Percentiles rank a stretch among this genome's conserved stretches.
These are phyloP conservation scores for Empidonax traillii DNA, from an alignment of 2,113 vertebrate species.

Conservation along the genomic window DNA sequence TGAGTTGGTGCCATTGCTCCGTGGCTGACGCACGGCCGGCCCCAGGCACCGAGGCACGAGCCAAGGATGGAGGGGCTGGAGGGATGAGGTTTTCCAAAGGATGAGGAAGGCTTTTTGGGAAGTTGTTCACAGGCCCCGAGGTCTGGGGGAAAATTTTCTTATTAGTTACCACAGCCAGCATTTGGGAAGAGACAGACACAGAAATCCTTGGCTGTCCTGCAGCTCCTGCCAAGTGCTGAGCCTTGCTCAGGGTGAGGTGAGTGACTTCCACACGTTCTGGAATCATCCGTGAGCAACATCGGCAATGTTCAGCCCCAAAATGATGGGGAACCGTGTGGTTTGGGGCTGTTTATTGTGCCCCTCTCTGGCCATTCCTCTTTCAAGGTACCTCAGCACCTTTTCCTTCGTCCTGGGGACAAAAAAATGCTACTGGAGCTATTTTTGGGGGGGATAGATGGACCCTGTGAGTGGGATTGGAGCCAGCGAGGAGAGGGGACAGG, in stretches of 20 bases:
- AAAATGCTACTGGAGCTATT: neutral
- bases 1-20: accelerated
- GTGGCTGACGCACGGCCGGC: accelerated
- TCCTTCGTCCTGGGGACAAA: neutral
- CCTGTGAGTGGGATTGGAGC: accelerated
- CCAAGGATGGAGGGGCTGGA: neutral
- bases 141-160: neutral
- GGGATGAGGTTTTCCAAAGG: neutral
- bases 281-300: accelerated
- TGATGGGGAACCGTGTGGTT: accelerated
- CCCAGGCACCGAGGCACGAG: accelerated
- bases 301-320: neutral
- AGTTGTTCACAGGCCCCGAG: accelerated
- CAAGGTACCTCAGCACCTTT: neutral
- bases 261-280: neutral
- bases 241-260: neutral
- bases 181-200: neutral
- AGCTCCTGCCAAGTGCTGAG: neutral
- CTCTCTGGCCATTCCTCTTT: neutral
- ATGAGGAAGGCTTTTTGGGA: neutral
- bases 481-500: neutral
- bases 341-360: neutral
- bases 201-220: accelerated
- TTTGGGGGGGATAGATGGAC: neutral
- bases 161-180: accelerated